Evolutionary conservation across 2,113 vertebrate species (phyloP).

Genomic region (Leucopsar rothschildi): DNA sequence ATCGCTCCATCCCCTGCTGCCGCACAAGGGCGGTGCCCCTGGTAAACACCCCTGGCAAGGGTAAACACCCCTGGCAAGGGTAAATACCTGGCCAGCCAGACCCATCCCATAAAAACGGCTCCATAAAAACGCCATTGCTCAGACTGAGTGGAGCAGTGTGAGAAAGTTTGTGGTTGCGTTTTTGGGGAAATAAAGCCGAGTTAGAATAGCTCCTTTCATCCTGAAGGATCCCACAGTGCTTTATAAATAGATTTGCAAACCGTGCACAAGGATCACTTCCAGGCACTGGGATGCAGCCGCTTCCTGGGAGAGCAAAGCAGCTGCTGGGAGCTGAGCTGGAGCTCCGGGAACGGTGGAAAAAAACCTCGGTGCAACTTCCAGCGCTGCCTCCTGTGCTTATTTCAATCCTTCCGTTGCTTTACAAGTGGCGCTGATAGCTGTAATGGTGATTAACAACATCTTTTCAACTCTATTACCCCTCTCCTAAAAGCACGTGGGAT

Average conservation of each 20-base stretch:
- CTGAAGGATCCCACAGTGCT: neutral
- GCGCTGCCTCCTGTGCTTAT: neutral
- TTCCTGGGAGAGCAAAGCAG: neutral
- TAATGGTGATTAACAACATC: neutral
- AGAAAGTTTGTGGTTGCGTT: neutral
- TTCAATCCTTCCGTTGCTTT: neutral
- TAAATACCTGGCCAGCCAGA: neutral
- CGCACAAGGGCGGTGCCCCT: fast-evolving
- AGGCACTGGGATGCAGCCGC: neutral
- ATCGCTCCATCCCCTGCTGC: neutral
- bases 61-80: neutral
- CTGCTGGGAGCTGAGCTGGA: neutral
- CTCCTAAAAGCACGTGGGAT: neutral
- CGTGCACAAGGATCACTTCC: neutral
- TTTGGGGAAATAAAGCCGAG: neutral
- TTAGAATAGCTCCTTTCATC: neutral
- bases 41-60: neutral
- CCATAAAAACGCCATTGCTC: fast-evolving
- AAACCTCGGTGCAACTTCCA: neutral
- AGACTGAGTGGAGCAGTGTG: fast-evolving
- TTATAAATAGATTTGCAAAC: conserved; percentile 23
- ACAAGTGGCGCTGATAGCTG: neutral
- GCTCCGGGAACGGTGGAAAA: neutral
- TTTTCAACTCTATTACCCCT: neutral
- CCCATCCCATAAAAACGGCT: neutral